phyloP scores from a whole-genome alignment of 2,113 vertebrate species.

The Chaetops frenatus region DNA sequence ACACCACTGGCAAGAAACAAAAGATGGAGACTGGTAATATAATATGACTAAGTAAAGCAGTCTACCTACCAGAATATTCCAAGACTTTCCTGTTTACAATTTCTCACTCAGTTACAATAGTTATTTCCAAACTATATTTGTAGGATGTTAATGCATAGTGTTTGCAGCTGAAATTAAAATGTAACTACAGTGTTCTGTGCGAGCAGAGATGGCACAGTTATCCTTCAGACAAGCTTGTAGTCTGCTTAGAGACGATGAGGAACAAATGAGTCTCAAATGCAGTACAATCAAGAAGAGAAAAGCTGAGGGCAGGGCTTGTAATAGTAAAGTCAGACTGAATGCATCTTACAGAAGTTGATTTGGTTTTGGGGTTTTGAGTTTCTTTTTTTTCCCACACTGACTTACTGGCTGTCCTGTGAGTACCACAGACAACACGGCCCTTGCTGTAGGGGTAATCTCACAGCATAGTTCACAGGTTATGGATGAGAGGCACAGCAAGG shows the following conservation, averaged over 20 bases:
- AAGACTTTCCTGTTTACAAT: not conserved
- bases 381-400: not conserved
- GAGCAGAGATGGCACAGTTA: not conserved
- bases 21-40: not conserved
- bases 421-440: not conserved
- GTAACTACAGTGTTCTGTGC: not conserved
- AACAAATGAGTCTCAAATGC: not conserved
- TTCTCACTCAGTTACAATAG: not conserved
- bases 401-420: not conserved
- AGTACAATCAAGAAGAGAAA: not conserved
- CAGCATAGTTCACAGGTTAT: not conserved
- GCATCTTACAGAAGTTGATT: not conserved
- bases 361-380: not conserved
- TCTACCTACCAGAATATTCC: not conserved
- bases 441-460: not conserved
- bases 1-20: not conserved
- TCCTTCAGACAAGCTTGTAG: not conserved
- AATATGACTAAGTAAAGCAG: not conserved
- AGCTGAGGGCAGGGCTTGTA: not conserved
- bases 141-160: not conserved
- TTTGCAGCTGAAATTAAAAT: not conserved
- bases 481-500: not conserved
- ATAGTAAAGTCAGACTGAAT: not conserved
- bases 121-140: not conserved
- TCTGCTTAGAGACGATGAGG: not conserved